phyloP scores from a whole-genome alignment of 2,113 vertebrate genomes.

The Calidris pugnax region DNA sequence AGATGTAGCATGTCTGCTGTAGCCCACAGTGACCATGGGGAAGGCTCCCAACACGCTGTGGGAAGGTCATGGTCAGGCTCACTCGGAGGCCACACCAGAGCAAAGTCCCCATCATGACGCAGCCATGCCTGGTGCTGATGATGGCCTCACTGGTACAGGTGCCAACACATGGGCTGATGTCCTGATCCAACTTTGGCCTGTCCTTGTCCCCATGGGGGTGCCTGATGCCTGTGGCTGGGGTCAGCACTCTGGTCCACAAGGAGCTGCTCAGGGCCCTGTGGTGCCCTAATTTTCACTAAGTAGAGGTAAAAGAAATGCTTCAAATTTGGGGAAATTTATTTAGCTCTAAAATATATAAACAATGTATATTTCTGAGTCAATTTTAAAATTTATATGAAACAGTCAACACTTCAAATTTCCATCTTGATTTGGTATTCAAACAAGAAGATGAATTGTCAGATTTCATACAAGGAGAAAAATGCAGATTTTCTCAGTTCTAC shows the following conservation, averaged over 20 bases:
- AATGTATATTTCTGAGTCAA: not conserved
- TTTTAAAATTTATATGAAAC: not conserved
- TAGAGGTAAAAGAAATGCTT: not conserved
- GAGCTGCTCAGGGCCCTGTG: not conserved
- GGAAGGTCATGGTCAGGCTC: not conserved
- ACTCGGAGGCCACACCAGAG: not conserved
- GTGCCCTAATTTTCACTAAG: not conserved
- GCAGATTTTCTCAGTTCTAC: not conserved
- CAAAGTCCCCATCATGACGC: not conserved
- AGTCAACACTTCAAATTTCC: not conserved
- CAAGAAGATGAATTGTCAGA: not conserved
- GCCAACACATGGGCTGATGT: not conserved
- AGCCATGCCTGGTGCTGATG: not conserved
- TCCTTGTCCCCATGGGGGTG: not conserved
- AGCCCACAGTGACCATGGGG: accelerated
- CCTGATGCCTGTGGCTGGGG: not conserved
- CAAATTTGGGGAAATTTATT: not conserved
- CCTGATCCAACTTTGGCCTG: accelerated
- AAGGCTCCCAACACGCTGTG: accelerated
- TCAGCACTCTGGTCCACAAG: not conserved
- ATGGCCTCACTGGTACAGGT: not conserved
- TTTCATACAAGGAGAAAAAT: not conserved
- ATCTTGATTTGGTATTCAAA: not conserved
- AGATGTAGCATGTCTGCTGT: not conserved
- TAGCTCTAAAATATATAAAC: not conserved